These are phyloP conservation scores for Orestias chungarensis DNA, from an alignment of 2,797 vertebrate species.

Conservation along the genomic window DNA sequence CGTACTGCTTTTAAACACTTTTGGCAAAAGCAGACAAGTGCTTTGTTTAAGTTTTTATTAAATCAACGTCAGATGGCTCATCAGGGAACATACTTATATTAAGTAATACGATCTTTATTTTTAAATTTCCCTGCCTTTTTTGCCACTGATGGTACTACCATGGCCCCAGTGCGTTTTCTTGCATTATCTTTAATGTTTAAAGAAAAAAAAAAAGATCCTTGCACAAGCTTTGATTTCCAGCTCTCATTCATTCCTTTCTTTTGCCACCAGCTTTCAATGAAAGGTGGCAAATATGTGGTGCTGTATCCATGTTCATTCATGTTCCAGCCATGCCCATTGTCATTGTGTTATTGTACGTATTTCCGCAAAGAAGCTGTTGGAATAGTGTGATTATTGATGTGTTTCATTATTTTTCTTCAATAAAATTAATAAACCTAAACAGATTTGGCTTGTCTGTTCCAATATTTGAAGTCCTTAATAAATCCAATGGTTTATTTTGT, in stretches of 20 bases:
- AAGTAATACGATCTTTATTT: constrained; percentile 66
- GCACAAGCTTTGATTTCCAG: constrained; percentile 48
- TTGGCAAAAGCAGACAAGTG: constrained; percentile 23
- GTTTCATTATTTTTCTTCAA: constrained; percentile 64
- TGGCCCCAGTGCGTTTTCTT: constrained; percentile 56
- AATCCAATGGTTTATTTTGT: neutral
- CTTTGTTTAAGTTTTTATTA: neutral
- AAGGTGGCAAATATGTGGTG: constrained; percentile 26
- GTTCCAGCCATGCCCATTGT: constrained; percentile 24
- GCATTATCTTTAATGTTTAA: constrained; percentile 84
- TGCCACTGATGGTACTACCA: constrained; percentile 12
- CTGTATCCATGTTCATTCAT: constrained; percentile 20
- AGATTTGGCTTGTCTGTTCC: neutral
- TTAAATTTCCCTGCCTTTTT: constrained; percentile 19
- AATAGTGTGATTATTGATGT: constrained; percentile 50
- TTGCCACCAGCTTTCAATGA: constrained; percentile 65
- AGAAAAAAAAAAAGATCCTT: constrained; percentile 66
- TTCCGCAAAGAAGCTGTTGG: constrained; percentile 57
- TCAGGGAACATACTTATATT: constrained; percentile 78
- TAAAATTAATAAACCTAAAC: constrained; percentile 53
- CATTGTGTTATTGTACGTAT: constrained; percentile 41
- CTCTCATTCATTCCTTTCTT: constrained; percentile 20
- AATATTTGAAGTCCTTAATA: neutral
- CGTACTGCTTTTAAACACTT: constrained; percentile 19
- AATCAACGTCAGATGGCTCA: constrained; percentile 27